Base-by-base conservation (phyloP, 2,113 vertebrate species). In the Atrichornis clamosus region DNA sequence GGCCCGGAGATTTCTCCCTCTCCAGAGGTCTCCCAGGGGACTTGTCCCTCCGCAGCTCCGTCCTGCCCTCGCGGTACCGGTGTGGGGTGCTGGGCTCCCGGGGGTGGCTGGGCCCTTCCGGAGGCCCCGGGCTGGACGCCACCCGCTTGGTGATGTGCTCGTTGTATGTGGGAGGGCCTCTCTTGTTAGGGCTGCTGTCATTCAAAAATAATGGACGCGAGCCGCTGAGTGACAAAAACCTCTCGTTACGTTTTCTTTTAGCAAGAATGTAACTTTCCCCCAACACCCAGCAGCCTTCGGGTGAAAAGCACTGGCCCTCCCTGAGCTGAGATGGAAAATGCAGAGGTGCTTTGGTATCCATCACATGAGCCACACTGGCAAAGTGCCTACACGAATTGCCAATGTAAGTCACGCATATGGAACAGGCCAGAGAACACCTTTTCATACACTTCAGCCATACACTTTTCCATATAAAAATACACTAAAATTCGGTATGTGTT, bases 141-240 rank as follows among this genome's bases (percentile, higher is more conserved):
- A 99, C 97, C 1, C 99, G 98, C 97, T 99, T 99, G 96, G 99
- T 98, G 97, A 99, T 99, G 98, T 99, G 99, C 98, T 99, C 99
- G 7, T 99, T 99, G 98, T 99, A 99, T 1, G 99, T 99, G 39
- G 99, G 99, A 0, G 99, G 99, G 11, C 99, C 98, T n/a, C 99
- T 98, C 98, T 99, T 99, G 96, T 99, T 99, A 49, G 99, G 99
- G 96, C 99, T 99, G 49, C 98, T 98, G 98, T 73, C 80, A 93
- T 89, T 70, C 74, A 97, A 88, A 97, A 90, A 96, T 37, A 96
- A 97, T 87, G 47, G 72, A 87, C 12, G 41, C 11, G 42, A 95
- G 75, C 73, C 41, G 74, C 93, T 94, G 93, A 97, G 97, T 60
- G 42, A 91, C 74, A 88, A 91, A 82, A 81, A 68, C 79, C 73